A percentile compares a stretch with the other conserved stretches of the same genome.
These are phyloP conservation scores for Omphaloscelis lunosa DNA, from an alignment of 2,888 invertebrate genomes.

Conservation along the genomic window DNA sequence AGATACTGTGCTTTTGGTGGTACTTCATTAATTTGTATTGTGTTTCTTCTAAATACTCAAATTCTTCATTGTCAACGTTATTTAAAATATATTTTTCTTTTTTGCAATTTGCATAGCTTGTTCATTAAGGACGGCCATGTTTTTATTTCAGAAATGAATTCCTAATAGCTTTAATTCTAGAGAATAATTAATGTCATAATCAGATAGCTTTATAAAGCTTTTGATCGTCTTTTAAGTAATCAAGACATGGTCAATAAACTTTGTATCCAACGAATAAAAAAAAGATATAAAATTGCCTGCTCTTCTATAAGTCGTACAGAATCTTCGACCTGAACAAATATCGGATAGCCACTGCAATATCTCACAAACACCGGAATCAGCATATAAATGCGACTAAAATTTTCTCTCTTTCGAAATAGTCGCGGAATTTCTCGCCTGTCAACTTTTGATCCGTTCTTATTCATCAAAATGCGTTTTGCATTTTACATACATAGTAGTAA, in stretches of 20 bases:
- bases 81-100: slow-evolving; percentile 2
- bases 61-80: not conserved
- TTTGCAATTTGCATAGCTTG: slow-evolving; percentile 12
- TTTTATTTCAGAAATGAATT: not conserved
- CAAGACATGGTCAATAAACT: not conserved
- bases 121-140: not conserved
- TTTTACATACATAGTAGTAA: slow-evolving; percentile 67
- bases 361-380: slow-evolving; percentile 30
- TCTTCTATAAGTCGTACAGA: slow-evolving; percentile 14
- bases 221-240: not conserved
- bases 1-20: not conserved
- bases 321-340: slow-evolving; percentile 33
- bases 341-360: slow-evolving; percentile 23
- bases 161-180: too few relatives aligned
- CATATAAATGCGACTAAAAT: slow-evolving; percentile 48
- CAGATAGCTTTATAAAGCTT: not conserved
- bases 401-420: slow-evolving; percentile 29
- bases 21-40: not conserved
- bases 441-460: slow-evolving; percentile 73
- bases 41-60: slow-evolving; percentile 9
- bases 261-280: not conserved
- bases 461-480: slow-evolving; percentile 75
- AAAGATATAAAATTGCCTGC: slow-evolving; percentile 14
- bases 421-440: slow-evolving; percentile 73
- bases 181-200: not conserved